A percentile compares a stretch with the other conserved stretches of the same genome.
These are phyloP conservation scores for Lasioglossum vierecki DNA, from an alignment of 2,888 invertebrate genomes.

Conservation along the genomic window DNA sequence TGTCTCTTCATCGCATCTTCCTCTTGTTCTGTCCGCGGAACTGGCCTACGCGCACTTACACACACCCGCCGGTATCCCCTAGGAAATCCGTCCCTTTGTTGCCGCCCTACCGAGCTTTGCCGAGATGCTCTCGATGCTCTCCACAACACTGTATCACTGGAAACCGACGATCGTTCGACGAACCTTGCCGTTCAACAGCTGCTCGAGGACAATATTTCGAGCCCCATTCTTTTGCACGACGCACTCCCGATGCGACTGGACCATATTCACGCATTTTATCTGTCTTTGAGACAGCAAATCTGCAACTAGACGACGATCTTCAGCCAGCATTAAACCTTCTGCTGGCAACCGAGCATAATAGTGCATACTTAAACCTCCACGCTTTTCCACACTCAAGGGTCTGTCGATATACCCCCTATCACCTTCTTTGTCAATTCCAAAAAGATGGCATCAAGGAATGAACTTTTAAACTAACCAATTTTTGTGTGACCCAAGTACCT, in stretches of 20 bases:
- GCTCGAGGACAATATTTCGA: not conserved
- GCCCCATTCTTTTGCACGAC: not conserved
- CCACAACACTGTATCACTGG: constrained; percentile 4
- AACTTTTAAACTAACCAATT: too few relatives aligned
- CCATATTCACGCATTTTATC: not conserved
- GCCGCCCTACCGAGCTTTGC: constrained; percentile 6
- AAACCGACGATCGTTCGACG: constrained; percentile 11
- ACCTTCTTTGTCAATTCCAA: not conserved
- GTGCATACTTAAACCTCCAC: not conserved
- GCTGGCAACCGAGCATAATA: not conserved
- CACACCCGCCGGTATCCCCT: constrained; percentile 3
- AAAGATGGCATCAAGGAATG: not conserved
- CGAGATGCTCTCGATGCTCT: constrained; percentile 31
- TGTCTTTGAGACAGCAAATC: not conserved
- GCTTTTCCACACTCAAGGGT: not conserved
- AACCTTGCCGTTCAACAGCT: not conserved
- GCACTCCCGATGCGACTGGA: not conserved
- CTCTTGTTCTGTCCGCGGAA: constrained; percentile 32
- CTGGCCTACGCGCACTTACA: not conserved
- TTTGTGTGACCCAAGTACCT: too few relatives aligned
- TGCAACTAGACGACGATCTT: not conserved
- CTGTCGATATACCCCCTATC: not conserved
- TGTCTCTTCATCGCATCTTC: constrained; percentile 67
- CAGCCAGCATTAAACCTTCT: not conserved
- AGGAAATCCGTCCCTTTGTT: constrained; percentile 47